Conservation (phyloP, 2,113 vertebrate genomes). For the Progne subis region DNA sequence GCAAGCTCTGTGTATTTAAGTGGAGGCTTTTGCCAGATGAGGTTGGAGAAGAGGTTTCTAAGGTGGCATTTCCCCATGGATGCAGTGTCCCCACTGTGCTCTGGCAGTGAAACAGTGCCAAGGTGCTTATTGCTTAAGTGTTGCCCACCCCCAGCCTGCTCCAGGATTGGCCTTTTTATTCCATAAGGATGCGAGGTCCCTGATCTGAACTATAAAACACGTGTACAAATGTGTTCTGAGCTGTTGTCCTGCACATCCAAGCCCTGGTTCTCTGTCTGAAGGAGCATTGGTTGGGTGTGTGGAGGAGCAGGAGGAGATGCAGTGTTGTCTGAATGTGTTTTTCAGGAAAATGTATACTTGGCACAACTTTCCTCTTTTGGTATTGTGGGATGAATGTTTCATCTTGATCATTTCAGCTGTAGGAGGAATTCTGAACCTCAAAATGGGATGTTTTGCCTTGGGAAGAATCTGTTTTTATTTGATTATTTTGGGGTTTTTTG, state of each 20-base stretch:
- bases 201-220: not conserved
- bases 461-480: not conserved
- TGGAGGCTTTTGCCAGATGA: too few species aligned
- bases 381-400: not conserved
- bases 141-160: not conserved
- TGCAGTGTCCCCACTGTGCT: not conserved
- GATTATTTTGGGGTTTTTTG: not conserved
- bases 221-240: accelerated
- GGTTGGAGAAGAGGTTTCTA: not conserved
- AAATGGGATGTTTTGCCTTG: not conserved
- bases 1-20: not conserved
- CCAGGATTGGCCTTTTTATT: not conserved
- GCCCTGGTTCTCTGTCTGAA: accelerated
- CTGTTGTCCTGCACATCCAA: accelerated
- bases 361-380: not conserved
- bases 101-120: accelerated
- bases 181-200: not conserved
- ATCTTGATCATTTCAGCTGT: not conserved
- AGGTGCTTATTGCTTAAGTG: not conserved
- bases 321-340: not conserved
- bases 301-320: not conserved
- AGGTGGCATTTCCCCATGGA: not conserved
- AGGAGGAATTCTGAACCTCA: not conserved
- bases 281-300: not conserved
- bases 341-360: not conserved